A percentile compares a stretch with the other conserved stretches of the same genome.
These are phyloP conservation scores for Bombus superbus DNA, from an alignment of 1,140 invertebrate genomes.

Conservation along the genomic window DNA sequence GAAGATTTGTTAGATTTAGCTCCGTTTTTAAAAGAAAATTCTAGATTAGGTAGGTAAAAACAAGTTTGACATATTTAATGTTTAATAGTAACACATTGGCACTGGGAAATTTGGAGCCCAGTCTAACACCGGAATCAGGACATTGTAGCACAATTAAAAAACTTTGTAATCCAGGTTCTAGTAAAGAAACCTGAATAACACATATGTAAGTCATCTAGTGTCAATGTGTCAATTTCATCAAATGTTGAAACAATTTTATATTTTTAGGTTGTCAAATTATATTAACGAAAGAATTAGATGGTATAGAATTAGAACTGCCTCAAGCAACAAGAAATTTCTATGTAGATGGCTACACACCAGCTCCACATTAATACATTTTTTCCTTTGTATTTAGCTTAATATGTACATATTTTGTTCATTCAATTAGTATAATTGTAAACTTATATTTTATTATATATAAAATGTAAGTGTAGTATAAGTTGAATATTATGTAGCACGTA, in stretches of 20 bases:
- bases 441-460: slow-evolving; percentile 41
- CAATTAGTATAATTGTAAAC: slow-evolving; percentile 10
- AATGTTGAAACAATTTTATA: slow-evolving; percentile 48
- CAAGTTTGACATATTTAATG: slow-evolving; percentile 48
- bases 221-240: neutral
- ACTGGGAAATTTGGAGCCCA: too few species aligned
- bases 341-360: slow-evolving; percentile 98
- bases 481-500: neutral
- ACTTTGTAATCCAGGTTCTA: too few species aligned
- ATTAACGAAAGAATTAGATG: slow-evolving; percentile 95
- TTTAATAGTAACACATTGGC: neutral
- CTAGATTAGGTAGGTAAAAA: slow-evolving; percentile 89
- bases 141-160: too few species aligned
- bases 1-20: slow-evolving; percentile 99
- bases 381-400: slow-evolving; percentile 18
- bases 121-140: too few species aligned
- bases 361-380: slow-evolving; percentile 88
- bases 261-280: slow-evolving; percentile 96
- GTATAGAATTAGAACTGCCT: slow-evolving; percentile 93
- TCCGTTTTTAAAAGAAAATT: slow-evolving; percentile 97
- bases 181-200: too few species aligned
- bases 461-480: slow-evolving; percentile 28
- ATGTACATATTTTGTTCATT: slow-evolving; percentile 53
- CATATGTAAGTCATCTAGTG: too few species aligned
- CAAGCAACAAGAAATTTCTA: slow-evolving; percentile 98